A percentile compares a stretch with the other conserved stretches of the same genome.
Conservation (phyloP, 1,140 invertebrate genomes). For the Geopemphigus sp. region DNA sequence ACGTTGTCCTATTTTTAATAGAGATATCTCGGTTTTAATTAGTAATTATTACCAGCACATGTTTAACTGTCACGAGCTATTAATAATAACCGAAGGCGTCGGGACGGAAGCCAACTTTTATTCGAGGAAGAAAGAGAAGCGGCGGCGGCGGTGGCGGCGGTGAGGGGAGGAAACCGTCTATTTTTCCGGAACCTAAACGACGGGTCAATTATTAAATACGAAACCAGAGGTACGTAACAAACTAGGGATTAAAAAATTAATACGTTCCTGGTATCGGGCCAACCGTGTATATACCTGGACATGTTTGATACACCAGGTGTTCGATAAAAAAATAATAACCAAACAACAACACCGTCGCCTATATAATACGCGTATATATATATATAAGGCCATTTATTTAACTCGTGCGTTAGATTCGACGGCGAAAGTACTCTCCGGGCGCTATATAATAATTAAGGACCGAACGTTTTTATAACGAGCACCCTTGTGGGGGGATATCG, state of each 20-base stretch:
- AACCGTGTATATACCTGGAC: constrained; percentile 22
- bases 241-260: constrained; percentile 35
- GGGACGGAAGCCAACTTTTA: constrained; percentile 48
- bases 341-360: neutral
- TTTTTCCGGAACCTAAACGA: constrained; percentile 23
- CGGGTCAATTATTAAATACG: constrained; percentile 31
- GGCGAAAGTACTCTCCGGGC: constrained; percentile 36
- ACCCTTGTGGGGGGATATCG: constrained; percentile 3
- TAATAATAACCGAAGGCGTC: constrained; percentile 48
- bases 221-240: constrained; percentile 34
- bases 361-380: neutral
- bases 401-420: constrained; percentile 15
- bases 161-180: constrained; percentile 10
- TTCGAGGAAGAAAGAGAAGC: constrained; percentile 21
- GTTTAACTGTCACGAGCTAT: constrained; percentile 48
- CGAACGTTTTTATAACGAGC: constrained; percentile 49
- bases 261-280: neutral
- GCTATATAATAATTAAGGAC: constrained; percentile 49
- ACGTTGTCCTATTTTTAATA: constrained; percentile 49
- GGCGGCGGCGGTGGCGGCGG: too few relatives aligned
- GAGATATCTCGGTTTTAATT: constrained; percentile 49
- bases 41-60: constrained; percentile 50
- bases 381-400: constrained; percentile 31
- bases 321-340: constrained; percentile 29
- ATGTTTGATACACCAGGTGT: constrained; percentile 42